Conservation (phyloP, 2,113 vertebrate genomes). For the Anguilla japonica region DNA sequence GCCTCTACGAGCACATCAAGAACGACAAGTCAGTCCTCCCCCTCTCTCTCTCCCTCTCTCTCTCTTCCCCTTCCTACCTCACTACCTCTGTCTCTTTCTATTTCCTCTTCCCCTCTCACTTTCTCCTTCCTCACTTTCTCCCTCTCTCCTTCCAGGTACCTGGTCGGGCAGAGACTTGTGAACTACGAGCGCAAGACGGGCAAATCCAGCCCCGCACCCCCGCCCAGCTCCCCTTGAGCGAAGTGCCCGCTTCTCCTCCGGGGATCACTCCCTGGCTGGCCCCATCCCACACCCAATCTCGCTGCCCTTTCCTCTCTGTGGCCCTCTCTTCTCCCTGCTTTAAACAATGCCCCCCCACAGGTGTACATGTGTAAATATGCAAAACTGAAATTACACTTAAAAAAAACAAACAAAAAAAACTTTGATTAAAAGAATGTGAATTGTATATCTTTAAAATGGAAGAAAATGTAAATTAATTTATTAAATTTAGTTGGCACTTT, state of each 20-base stretch:
- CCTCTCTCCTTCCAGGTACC: slow-evolving; percentile 75
- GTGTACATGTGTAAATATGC: slow-evolving; percentile 96
- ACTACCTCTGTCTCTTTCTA: too few relatives aligned
- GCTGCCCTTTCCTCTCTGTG: background rate
- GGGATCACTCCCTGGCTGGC: background rate
- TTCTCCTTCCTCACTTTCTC: background rate
- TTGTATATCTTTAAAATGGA: slow-evolving; percentile 84
- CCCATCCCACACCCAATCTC: background rate
- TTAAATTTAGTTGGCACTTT: slow-evolving; percentile 97
- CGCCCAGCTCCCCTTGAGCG: slow-evolving; percentile 81
- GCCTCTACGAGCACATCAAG: slow-evolving; percentile 99
- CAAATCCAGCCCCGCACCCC: slow-evolving; percentile 75
- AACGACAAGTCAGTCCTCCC: slow-evolving; percentile 89
- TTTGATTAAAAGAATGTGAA: slow-evolving; percentile 85
- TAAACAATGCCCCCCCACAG: slow-evolving; percentile 30
- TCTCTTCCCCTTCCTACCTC: background rate
- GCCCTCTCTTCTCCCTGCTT: background rate
- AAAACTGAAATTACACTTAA: background rate
- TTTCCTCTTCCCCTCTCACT: background rate
- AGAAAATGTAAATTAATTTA: slow-evolving; percentile 93
- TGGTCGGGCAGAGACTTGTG: slow-evolving; percentile 96
- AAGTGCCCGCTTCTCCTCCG: slow-evolving; percentile 45
- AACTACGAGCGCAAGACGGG: slow-evolving; percentile 94
- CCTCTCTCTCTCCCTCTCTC: background rate
- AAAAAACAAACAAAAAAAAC: slow-evolving; percentile 44